A percentile compares a stretch with the other conserved stretches of the same genome.
Evolutionary conservation across 1,140 invertebrate species (phyloP).

Genomic region (Ips typographus): DNA sequence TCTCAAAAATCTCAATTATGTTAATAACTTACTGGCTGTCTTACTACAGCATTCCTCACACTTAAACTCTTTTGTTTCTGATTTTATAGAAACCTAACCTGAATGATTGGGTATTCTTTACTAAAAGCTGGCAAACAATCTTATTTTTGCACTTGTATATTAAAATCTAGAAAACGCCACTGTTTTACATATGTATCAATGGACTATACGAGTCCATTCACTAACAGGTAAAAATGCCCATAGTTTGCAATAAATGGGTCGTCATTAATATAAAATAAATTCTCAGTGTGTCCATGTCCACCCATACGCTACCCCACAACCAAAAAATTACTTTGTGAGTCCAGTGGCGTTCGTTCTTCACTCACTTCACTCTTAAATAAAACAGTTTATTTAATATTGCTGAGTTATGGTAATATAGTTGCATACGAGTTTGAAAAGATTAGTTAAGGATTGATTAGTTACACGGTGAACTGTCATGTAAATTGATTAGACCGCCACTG

Average conservation of each 20-base stretch:
- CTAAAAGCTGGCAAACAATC: no score
- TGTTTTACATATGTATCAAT: neutral
- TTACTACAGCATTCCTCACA: no score
- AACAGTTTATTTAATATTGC: neutral
- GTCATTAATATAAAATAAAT: conserved; percentile 32
- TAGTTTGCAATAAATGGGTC: conserved; percentile 18
- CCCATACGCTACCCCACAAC: conserved; percentile 25
- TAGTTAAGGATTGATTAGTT: no score
- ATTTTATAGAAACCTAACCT: no score
- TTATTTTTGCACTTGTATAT: neutral
- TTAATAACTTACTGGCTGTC: no score
- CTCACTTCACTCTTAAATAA: neutral
- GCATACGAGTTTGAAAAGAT: no score
- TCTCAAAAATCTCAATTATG: no score
- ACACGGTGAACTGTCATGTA: no score
- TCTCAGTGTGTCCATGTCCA: conserved; percentile 16
- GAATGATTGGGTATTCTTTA: no score
- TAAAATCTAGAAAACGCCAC: neutral
- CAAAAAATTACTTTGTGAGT: conserved; percentile 2
- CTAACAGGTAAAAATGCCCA: neutral
- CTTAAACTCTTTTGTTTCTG: no score
- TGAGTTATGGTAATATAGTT: neutral
- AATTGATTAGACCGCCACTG: conserved; percentile 9
- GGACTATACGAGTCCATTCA: neutral
- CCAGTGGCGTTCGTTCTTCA: conserved; percentile 9